Evolutionary conservation across 2,797 vertebrate species (phyloP), one percentile per base, ranked within the genome.

Genomic region (Lepus townsendii): DNA sequence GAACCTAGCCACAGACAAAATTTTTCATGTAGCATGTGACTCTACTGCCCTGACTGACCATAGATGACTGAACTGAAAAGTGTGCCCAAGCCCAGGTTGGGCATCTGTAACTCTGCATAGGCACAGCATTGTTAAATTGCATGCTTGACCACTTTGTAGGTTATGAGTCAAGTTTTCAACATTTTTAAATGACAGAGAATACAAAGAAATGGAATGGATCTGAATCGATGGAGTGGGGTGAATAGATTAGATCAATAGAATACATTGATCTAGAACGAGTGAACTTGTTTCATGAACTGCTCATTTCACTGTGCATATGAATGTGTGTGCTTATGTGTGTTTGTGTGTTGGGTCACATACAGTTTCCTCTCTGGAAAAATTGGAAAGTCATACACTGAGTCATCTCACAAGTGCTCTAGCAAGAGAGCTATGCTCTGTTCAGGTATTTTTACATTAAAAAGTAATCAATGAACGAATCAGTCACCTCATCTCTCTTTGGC

Each of bases 111-210:
- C 12, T 13, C 16, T 57, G 11, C 19, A 20, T 66, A 72, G 27
- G 47, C 32, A 57, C n/a, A 52, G 47, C 2, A 13, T 77, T 63
- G 83, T 32, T 32, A 38, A 57, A 68, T 16, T 62, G 11, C 30
- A 27, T 69, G 27, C 69, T 47, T 83, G 54, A 71, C 14, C 38
- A 76, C 27, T 66, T 66, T 73, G 73, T 84, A 42, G n/a, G 50
- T 63, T 69, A 76, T 88, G 26, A 92, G 78, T 82, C n/a, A 84
- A 88, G 42, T 77, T 38, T 17, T 38, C 32, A 85, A 50, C 27
- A 83, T 88, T 90, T 91, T 78, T 32, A 72, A 93, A 38, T 89
- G 8, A 94, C 90, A 75, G n/a, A 42, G 66, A 88, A 68, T 87
- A 69, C 69, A 57, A 66, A 14, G 30, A 82, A 87, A 62, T 65